Conservation (phyloP, 2,888 invertebrate species). For the Philhelius pedissequus region DNA sequence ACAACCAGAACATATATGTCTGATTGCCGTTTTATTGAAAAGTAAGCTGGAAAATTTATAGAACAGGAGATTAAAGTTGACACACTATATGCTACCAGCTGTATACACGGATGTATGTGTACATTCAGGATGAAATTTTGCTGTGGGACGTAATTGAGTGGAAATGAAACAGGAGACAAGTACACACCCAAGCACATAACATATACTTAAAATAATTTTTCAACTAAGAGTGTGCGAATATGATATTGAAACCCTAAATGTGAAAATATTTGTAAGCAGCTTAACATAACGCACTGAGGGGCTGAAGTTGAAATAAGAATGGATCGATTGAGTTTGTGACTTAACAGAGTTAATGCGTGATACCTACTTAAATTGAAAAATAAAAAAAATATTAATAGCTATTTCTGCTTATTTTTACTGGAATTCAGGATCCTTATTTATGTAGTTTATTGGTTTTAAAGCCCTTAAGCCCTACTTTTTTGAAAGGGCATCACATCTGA, state of each 20-base stretch:
- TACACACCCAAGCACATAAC: background rate
- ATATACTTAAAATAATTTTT: background rate
- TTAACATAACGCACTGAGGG: background rate
- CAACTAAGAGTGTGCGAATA: constrained; percentile 9
- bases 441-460: background rate
- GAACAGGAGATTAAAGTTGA: constrained; percentile 31
- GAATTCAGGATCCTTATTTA: background rate
- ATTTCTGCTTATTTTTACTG: background rate
- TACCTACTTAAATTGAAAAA: background rate
- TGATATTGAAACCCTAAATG: constrained; percentile 40
- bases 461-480: background rate
- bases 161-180: constrained; percentile 9
- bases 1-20: background rate
- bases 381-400: background rate
- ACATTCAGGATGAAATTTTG: background rate
- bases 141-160: constrained; percentile 28
- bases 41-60: constrained; percentile 25
- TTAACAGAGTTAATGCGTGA: background rate
- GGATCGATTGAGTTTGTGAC: constrained; percentile 3
- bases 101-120: background rate
- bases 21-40: constrained; percentile 35
- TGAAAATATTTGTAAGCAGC: constrained; percentile 24
- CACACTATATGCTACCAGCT: background rate
- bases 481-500: background rate
- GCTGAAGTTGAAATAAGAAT: background rate